These are phyloP conservation scores for Rhingia rostrata DNA, from an alignment of 2,888 invertebrate genomes.

Conservation along the genomic window DNA sequence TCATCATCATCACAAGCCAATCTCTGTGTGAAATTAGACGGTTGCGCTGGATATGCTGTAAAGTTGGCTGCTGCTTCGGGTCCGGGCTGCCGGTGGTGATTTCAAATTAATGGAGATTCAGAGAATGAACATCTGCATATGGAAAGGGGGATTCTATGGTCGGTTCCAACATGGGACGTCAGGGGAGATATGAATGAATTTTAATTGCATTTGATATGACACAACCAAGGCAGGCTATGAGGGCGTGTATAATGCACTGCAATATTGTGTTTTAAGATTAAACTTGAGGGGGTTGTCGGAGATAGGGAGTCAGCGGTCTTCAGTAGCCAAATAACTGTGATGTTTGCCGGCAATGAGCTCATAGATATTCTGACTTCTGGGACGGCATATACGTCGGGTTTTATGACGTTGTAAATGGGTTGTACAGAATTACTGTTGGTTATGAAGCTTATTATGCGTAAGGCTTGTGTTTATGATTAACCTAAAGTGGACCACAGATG, in stretches of 20 bases:
- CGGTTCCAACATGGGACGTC: slow-evolving; percentile 4
- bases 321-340: not conserved
- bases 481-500: too few relatives aligned
- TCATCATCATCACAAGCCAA: slow-evolving; percentile 47
- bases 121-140: slow-evolving; percentile 46
- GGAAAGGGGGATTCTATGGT: not conserved
- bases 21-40: slow-evolving; percentile 64
- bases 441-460: too few relatives aligned
- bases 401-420: too few relatives aligned
- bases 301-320: not conserved
- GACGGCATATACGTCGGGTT: too few relatives aligned
- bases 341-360: slow-evolving; percentile 7
- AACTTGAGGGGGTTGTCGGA: not conserved
- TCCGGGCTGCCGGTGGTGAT: slow-evolving; percentile 67
- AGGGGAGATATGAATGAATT: slow-evolving; percentile 49
- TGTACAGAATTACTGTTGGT: too few relatives aligned
- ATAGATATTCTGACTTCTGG: not conserved
- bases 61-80: slow-evolving; percentile 35
- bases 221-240: slow-evolving; percentile 4
- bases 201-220: slow-evolving; percentile 67
- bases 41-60: slow-evolving; percentile 26
- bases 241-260: not conserved
- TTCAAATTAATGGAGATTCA: slow-evolving; percentile 72
- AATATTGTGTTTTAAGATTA: slow-evolving; percentile 2
- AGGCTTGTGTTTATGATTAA: too few relatives aligned